Base-by-base conservation (phyloP, 2,797 vertebrate species). In the Chelidonichthys spinosus region DNA sequence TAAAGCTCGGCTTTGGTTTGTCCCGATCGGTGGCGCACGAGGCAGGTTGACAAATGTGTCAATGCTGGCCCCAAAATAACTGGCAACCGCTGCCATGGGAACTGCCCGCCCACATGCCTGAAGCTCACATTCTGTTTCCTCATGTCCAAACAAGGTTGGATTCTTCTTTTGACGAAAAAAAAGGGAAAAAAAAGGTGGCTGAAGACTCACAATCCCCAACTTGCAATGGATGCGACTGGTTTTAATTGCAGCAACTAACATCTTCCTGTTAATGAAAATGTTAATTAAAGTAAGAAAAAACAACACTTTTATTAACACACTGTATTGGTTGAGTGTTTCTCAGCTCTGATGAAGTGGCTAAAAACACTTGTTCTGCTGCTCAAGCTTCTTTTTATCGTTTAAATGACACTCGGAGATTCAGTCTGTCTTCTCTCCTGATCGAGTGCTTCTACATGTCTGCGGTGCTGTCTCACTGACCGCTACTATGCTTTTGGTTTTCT, bases 321-420 rank as follows among this genome's bases (percentile, higher is more conserved):
- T 25, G 60, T 25, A 17, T 18, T 13, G 63, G 47, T 25, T 25
- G 25, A 25, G 25, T 25, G 25, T 25, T 25, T 25, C 25, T 25
- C 61, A 43, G 63, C 71, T 72, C 52, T 59, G 46, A 50, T 56
- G 33, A 63, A 52, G 42, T 6, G n/a, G 44, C n/a, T 68, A 58
- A 17, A 54, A 64, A 18, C 35, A 52, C 56, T 70, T 71, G 42
- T 64, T 53, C 14, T 37, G 17, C 55, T 64, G 55, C 69, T 44
- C 18, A 63, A 64, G 18, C 50, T n/a, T 42, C 47, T 81, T 63
- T 49, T 56, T 43, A 61, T 66, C 40, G 69, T 73, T 60, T 35
- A 50, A 76, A 54, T 46, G 64, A 66, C 33, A n/a, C 40, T 32
- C 15, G 17, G 17, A 68, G 18, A 53, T 35, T 49, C 46, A 3